phyloP scores from a whole-genome alignment of 2,888 invertebrate genomes.

The Sepioteuthis lessoniana region DNA sequence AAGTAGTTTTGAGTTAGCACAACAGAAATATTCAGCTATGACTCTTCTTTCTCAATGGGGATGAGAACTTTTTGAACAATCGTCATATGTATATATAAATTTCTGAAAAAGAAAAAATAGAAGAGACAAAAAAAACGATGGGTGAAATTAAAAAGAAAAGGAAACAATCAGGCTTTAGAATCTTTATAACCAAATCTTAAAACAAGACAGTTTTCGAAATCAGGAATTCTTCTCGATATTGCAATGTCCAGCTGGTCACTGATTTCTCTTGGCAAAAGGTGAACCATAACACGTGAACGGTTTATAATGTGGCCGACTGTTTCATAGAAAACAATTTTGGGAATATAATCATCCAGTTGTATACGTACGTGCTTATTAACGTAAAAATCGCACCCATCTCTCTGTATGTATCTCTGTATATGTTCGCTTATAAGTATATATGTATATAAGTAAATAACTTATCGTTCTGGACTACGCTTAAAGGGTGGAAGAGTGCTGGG shows the following conservation, averaged over 20 bases:
- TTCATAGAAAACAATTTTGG: not conserved
- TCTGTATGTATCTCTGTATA: not conserved
- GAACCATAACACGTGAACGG: not conserved
- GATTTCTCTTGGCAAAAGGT: not conserved
- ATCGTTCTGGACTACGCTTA: not conserved
- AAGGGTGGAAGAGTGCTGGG: not conserved
- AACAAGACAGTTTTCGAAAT: not conserved
- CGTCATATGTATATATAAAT: no score
- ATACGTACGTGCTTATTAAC: not conserved
- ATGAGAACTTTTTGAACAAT: no score
- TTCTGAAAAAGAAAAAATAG: no score
- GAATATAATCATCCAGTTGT: not conserved
- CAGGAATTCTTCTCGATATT: not conserved
- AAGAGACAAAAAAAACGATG: no score
- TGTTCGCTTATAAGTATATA: not conserved
- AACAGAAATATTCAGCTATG: no score
- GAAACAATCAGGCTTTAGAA: no score
- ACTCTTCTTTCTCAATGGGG: no score
- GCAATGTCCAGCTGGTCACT: not conserved
- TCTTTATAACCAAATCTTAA: no score
- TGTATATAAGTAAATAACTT: not conserved
- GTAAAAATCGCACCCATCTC: not conserved
- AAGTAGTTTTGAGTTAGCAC: no score
- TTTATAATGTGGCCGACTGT: not conserved
- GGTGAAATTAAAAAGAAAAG: no score